phyloP scores from a whole-genome alignment of 2,888 invertebrate genomes.

The Colostygia pectinataria region DNA sequence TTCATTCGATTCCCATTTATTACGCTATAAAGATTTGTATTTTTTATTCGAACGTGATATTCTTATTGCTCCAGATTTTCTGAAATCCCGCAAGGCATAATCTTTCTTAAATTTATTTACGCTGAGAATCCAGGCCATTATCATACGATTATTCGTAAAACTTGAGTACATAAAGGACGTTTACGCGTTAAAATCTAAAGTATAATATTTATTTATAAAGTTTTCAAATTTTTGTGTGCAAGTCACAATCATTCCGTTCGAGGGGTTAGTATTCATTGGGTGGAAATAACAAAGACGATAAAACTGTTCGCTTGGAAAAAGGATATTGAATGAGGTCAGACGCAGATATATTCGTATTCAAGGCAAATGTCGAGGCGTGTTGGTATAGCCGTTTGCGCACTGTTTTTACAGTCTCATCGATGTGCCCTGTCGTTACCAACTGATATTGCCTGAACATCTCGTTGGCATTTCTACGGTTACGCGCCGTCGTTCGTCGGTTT shows the following conservation, averaged over 20 bases:
- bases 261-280: slow-evolving; percentile 77
- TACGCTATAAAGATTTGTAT: slow-evolving; percentile 54
- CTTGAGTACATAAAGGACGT: slow-evolving; percentile 15
- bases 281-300: slow-evolving; percentile 81
- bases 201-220: slow-evolving; percentile 40
- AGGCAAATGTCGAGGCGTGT: slow-evolving; percentile 70
- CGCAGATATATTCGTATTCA: slow-evolving; percentile 73
- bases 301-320: slow-evolving; percentile 79
- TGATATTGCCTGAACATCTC: slow-evolving; percentile 48
- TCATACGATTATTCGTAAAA: slow-evolving; percentile 22
- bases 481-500: too few relatives aligned
- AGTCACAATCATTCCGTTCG: slow-evolving; percentile 71
- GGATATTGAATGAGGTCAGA: slow-evolving; percentile 80
- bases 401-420: slow-evolving; percentile 57
- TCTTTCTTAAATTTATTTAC: slow-evolving; percentile 25
- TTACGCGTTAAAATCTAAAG: slow-evolving; percentile 33
- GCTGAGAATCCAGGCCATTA: slow-evolving; percentile 15
- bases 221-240: slow-evolving; percentile 59
- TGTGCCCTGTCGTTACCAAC: slow-evolving; percentile 52
- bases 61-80: slow-evolving; percentile 24
- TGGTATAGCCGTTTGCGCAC: slow-evolving; percentile 67
- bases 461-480: slow-evolving; percentile 36
- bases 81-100: slow-evolving; percentile 17
- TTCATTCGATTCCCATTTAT: slow-evolving; percentile 62
- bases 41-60: slow-evolving; percentile 35